phyloP scores from a whole-genome alignment of 2,888 invertebrate species.

The Automeris io region DNA sequence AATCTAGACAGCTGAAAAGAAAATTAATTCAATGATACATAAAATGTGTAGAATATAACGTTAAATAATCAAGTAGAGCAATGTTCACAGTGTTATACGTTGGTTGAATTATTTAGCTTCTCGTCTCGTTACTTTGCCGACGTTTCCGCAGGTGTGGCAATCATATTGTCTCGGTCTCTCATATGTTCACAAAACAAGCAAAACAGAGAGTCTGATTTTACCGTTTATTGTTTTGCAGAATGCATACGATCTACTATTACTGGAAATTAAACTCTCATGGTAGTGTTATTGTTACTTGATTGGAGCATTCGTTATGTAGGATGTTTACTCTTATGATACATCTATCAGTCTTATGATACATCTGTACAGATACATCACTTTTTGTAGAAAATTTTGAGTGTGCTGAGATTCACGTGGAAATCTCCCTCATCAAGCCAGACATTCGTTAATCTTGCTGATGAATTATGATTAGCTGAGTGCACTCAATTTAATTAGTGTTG shows the following conservation, averaged over 20 bases:
- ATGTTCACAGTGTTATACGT: constrained; percentile 38
- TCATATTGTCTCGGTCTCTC: constrained; percentile 66
- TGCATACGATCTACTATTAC: no score
- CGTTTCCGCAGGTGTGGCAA: constrained; percentile 76
- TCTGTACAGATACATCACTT: constrained; percentile 1
- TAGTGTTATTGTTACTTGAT: not conserved
- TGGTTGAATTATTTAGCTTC: constrained; percentile 70
- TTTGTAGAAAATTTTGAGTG: constrained; percentile 5
- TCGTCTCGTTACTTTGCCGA: constrained; percentile 70
- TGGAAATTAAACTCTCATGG: not conserved
- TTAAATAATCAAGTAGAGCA: constrained; percentile 39
- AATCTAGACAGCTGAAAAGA: no score
- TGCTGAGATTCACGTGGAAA: constrained; percentile 6
- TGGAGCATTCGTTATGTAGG: not conserved
- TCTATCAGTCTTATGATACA: no score
- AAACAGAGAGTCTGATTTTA: constrained; percentile 2
- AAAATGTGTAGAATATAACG: no score
- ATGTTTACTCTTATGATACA: not conserved
- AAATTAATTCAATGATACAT: no score
- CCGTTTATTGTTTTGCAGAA: no score
- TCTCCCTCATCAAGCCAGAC: constrained; percentile 51
- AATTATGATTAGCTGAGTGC: constrained; percentile 76
- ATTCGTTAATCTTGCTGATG: constrained; percentile 76
- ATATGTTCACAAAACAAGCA: constrained; percentile 4
- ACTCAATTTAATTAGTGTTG: constrained; percentile 69